A percentile compares a stretch with the other conserved stretches of the same genome.
These are phyloP conservation scores for Ornithorhynchus anatinus DNA, from an alignment of 2,113 vertebrate species.

Conservation along the genomic window DNA sequence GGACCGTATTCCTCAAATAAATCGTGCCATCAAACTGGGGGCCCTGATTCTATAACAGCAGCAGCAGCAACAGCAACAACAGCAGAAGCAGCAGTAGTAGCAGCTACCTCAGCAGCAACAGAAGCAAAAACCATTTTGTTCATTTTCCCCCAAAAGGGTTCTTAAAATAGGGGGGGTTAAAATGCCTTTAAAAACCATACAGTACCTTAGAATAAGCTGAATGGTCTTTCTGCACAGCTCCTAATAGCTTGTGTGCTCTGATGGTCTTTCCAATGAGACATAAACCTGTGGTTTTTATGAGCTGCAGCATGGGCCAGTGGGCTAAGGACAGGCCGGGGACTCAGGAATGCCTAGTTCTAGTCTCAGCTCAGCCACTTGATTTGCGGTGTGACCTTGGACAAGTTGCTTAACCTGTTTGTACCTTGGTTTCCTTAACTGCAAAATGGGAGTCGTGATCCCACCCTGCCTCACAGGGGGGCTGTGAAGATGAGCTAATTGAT, in stretches of 20 bases:
- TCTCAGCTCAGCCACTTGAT: constrained; percentile 49
- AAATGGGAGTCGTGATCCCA: constrained; percentile 63
- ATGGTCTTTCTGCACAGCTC: constrained; percentile 43
- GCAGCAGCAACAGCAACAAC: too few species aligned
- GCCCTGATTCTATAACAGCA: too few species aligned
- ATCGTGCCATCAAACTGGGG: too few species aligned
- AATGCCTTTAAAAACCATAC: constrained; percentile 51
- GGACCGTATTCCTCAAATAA: too few species aligned
- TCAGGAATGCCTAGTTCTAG: constrained; percentile 31
- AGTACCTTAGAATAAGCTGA: constrained; percentile 57
- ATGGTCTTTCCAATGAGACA: constrained; percentile 46
- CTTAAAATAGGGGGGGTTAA: constrained; percentile 52
- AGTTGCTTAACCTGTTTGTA: constrained; percentile 59
- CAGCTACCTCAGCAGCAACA: too few species aligned
- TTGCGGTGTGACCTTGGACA: constrained; percentile 55
- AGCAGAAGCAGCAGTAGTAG: too few species aligned
- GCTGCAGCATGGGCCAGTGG: constrained; percentile 62
- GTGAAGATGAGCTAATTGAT: constrained; percentile 59
- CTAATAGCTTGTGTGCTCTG: constrained; percentile 33
- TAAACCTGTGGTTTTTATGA: constrained; percentile 57
- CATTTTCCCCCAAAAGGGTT: background rate
- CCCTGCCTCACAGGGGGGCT: constrained; percentile 45
- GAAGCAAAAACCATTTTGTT: too few species aligned
- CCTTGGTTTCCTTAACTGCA: constrained; percentile 66
- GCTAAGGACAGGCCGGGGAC: constrained; percentile 67